Evolutionary conservation across 1,140 invertebrate genomes (phyloP).

Genomic region (Melanaphis sacchari): DNA sequence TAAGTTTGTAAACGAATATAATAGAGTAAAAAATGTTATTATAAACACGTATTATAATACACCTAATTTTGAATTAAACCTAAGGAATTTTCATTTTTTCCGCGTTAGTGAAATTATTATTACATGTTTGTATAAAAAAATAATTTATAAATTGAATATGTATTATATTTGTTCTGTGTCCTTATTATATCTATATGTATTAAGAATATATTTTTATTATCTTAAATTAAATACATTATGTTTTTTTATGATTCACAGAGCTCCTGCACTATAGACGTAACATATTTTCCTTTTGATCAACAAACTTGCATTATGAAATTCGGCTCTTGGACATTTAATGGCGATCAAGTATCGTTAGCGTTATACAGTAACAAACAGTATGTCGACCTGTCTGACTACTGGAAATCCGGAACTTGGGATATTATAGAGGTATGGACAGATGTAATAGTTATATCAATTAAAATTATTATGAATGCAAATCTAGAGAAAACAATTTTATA

Average conservation of each 20-base stretch:
- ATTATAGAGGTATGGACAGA: slow-evolving; percentile 67
- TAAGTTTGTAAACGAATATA: background rate
- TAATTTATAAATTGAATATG: background rate
- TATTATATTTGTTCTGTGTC: background rate
- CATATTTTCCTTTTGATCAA: slow-evolving; percentile 98
- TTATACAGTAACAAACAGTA: slow-evolving; percentile 95
- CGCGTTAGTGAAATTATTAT: background rate
- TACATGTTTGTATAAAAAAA: background rate
- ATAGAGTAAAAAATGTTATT: background rate
- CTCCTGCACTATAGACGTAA: slow-evolving; percentile 98
- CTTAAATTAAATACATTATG: background rate
- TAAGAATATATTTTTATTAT: background rate
- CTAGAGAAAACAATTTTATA: background rate
- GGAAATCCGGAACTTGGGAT: slow-evolving; percentile 97
- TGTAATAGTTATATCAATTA: background rate
- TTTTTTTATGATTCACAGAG: slow-evolving; percentile 71
- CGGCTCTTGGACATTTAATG: slow-evolving; percentile 98
- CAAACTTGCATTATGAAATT: slow-evolving; percentile 99
- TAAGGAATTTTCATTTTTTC: background rate
- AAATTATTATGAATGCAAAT: background rate
- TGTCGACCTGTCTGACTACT: slow-evolving; percentile 64
- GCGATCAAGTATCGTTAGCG: slow-evolving; percentile 93
- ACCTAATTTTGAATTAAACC: background rate
- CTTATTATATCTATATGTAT: background rate
- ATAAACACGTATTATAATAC: background rate